Evolutionary conservation across 2,113 vertebrate genomes (phyloP).

Genomic region (Agapornis roseicollis): DNA sequence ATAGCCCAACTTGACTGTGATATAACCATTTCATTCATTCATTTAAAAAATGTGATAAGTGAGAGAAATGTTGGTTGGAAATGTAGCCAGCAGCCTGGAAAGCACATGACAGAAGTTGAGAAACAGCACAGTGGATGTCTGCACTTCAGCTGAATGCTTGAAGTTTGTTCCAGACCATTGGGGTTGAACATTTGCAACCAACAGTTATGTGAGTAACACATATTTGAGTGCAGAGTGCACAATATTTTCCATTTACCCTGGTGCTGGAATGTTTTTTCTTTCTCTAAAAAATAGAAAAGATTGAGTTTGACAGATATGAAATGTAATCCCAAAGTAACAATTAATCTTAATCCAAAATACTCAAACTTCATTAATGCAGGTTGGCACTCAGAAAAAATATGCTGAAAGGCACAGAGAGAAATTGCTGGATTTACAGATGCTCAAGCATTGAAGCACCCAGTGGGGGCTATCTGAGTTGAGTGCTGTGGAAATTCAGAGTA

Average conservation of each 20-base stretch:
- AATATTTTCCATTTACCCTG: conserved; percentile 59
- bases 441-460: background rate
- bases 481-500: background rate
- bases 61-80: conserved; percentile 54
- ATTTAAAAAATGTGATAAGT: conserved; percentile 47
- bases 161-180: conserved; percentile 67
- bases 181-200: conserved; percentile 44
- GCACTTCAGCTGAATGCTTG: conserved; percentile 28
- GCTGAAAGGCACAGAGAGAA: background rate
- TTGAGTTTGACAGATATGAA: conserved; percentile 37
- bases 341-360: conserved; percentile 21
- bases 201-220: conserved; percentile 47
- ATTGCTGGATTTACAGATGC: background rate
- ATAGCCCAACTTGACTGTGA: background rate
- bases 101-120: conserved; percentile 45
- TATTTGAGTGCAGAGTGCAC: conserved; percentile 29
- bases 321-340: conserved; percentile 35
- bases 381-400: background rate
- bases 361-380: background rate
- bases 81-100: conserved; percentile 49
- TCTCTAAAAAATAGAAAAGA: conserved; percentile 25
- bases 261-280: background rate
- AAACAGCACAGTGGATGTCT: conserved; percentile 53
- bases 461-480: background rate
- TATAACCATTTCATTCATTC: conserved; percentile 61